Evolutionary conservation across 1,140 invertebrate genomes (phyloP).

Genomic region (Stratiolaelaps scimitus): DNA sequence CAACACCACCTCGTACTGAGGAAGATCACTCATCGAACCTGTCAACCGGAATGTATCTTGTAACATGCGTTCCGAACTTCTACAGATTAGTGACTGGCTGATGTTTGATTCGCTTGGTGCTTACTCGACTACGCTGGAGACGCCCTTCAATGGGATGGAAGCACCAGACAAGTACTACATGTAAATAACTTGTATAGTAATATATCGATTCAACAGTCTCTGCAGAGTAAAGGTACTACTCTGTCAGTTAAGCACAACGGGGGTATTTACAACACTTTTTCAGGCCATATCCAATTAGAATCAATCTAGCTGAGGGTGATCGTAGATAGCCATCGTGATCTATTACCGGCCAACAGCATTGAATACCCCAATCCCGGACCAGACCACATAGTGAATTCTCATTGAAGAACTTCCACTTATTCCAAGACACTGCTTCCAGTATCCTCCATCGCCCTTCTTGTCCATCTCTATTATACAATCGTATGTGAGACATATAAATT

Average conservation of each 20-base stretch:
- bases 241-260: too few species aligned
- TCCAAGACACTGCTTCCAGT: neutral
- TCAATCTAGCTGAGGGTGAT: neutral
- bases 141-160: conserved; percentile 14
- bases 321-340: neutral
- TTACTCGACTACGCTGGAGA: neutral
- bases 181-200: too few species aligned
- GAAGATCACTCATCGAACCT: too few species aligned
- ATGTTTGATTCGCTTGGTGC: conserved; percentile 14
- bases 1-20: too few species aligned
- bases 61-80: too few species aligned
- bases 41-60: too few species aligned
- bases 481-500: too few species aligned
- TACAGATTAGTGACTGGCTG: conserved; percentile 15
- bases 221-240: too few species aligned
- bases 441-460: too few species aligned
- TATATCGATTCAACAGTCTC: too few species aligned
- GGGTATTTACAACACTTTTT: too few species aligned
- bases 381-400: neutral
- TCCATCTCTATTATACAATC: too few species aligned
- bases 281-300: neutral
- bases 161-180: conserved; percentile 17
- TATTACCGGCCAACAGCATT: neutral
- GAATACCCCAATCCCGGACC: neutral
- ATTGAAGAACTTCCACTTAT: neutral